Conservation (phyloP, 2,113 vertebrate genomes). For the Vidua macroura region DNA sequence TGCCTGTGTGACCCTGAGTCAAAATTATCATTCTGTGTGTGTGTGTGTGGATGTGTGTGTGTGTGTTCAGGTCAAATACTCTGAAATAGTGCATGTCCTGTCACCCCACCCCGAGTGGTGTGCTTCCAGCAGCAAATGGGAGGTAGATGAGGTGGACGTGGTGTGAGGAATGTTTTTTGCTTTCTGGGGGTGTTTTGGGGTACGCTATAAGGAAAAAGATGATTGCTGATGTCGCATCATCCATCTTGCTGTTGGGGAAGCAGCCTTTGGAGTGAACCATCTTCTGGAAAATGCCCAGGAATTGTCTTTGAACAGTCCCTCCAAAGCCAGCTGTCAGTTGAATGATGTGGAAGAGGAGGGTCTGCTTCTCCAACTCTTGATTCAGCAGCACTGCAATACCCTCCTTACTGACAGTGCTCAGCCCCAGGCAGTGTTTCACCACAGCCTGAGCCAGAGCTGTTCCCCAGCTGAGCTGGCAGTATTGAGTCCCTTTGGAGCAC, state of each 20-base stretch:
- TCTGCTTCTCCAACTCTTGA: neutral
- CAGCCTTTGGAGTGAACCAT: neutral
- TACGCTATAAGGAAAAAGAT: neutral
- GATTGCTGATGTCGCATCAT: neutral
- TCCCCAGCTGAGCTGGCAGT: neutral
- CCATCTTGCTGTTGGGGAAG: neutral
- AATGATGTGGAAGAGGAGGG: neutral
- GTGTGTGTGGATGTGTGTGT: neutral
- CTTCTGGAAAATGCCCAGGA: neutral
- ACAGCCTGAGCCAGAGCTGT: neutral
- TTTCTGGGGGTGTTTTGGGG: neutral
- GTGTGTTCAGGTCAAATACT: neutral
- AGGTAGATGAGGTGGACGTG: neutral
- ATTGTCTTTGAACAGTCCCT: neutral
- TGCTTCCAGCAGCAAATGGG: neutral
- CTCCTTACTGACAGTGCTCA: neutral
- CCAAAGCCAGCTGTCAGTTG: neutral
- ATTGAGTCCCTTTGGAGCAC: neutral
- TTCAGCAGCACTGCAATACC: neutral
- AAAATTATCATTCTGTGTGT: neutral
- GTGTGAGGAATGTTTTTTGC: neutral
- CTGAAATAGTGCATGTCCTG: neutral
- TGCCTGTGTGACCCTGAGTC: neutral
- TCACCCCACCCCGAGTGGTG: fast-evolving
- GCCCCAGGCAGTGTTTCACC: neutral